Evolutionary conservation across 2,113 vertebrate species (phyloP).

Genomic region (Meles meles): DNA sequence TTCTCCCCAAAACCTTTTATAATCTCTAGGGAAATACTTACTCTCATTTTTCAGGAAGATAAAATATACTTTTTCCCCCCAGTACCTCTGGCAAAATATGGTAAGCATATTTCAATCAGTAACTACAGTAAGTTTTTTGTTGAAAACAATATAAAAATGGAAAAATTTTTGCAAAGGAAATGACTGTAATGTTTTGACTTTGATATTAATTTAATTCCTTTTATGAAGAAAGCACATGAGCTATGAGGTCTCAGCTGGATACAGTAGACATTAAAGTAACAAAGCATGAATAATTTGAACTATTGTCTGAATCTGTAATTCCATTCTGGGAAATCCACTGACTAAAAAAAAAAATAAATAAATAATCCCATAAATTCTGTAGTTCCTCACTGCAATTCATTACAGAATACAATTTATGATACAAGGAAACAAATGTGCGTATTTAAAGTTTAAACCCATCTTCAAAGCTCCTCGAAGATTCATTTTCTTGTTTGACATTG

Average conservation of each 20-base stretch:
- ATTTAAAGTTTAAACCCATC: constrained; percentile 24
- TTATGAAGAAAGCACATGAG: constrained; percentile 36
- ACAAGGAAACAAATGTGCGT: constrained; percentile 7
- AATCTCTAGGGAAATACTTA: constrained; percentile 31
- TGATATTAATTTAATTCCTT: constrained; percentile 40
- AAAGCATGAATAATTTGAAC: constrained; percentile 37
- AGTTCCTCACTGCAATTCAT: not conserved
- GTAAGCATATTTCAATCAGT: constrained; percentile 37
- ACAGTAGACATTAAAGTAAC: constrained; percentile 24
- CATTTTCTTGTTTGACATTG: not conserved
- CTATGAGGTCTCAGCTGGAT: constrained; percentile 36
- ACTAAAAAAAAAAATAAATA: not conserved
- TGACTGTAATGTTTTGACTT: constrained; percentile 43
- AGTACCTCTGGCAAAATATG: not conserved
- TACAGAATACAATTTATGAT: constrained; percentile 30
- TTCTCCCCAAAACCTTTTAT: not conserved
- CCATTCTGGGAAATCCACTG: not conserved
- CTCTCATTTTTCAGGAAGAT: not conserved
- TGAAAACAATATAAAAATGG: constrained; percentile 64
- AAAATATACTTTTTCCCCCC: constrained; percentile 4
- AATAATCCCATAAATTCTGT: constrained; percentile 28
- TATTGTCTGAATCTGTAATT: constrained; percentile 34
- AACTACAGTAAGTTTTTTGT: constrained; percentile 26
- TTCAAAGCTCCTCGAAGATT: constrained; percentile 7
- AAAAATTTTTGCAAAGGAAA: constrained; percentile 58